phyloP scores from a whole-genome alignment of 2,888 invertebrate genomes.

The Aleiodes leptofemur region DNA sequence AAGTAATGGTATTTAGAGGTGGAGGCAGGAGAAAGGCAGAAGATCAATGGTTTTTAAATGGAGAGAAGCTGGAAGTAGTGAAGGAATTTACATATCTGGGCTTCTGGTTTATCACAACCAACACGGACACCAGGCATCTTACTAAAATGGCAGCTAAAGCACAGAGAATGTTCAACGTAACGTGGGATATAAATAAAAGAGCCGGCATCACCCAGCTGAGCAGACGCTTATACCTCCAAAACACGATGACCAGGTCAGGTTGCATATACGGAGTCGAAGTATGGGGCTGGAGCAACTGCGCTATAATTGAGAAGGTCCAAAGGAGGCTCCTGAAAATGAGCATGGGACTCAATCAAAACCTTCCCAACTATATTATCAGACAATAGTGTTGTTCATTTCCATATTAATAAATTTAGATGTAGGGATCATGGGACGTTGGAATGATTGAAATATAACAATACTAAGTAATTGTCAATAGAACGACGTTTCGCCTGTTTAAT shows the following conservation, averaged over 20 bases:
- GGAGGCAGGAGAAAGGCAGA: constrained; percentile 37
- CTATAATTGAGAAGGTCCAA: neutral
- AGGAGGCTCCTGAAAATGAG: constrained; percentile 5
- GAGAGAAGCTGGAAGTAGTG: no score
- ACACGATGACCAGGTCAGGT: neutral
- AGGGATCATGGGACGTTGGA: no score
- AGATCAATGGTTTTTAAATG: constrained; percentile 3
- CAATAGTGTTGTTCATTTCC: no score
- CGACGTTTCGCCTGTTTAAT: no score
- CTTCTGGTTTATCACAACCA: constrained; percentile 1
- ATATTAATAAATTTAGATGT: no score
- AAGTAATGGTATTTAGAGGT: constrained; percentile 50
- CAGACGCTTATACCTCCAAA: neutral
- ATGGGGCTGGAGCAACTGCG: neutral
- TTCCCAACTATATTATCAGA: neutral
- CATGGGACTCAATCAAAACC: neutral
- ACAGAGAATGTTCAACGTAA: neutral
- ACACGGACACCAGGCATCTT: neutral
- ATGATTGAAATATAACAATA: no score
- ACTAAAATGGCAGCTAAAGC: neutral
- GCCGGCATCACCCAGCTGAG: neutral
- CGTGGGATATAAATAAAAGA: neutral
- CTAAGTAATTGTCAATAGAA: no score
- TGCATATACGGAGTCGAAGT: neutral
- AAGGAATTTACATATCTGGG: constrained; percentile 27